phyloP scores from a whole-genome alignment of 2,888 invertebrate species.

The Amblyjoppa proteus region DNA sequence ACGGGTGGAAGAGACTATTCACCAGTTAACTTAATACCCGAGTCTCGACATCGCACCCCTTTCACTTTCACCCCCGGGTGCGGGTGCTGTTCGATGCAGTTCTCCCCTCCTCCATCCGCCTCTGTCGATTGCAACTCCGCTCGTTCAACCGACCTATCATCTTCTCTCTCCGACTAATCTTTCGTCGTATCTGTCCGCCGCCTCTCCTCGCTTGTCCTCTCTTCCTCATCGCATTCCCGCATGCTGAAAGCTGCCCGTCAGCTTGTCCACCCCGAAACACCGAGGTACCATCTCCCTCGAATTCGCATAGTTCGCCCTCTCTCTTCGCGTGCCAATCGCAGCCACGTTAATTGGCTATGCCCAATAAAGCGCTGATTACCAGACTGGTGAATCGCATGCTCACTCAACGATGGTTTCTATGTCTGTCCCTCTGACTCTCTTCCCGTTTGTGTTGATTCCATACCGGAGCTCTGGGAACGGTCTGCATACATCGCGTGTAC shows the following conservation, averaged over 20 bases:
- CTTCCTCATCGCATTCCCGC: slow-evolving; percentile 42
- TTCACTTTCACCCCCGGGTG: slow-evolving; percentile 22
- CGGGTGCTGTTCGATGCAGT: slow-evolving; percentile 62
- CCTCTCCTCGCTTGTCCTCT: neutral
- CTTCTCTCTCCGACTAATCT: slow-evolving; percentile 22
- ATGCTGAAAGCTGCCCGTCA: slow-evolving; percentile 35
- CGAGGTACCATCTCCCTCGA: slow-evolving; percentile 33
- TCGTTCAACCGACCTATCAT: slow-evolving; percentile 5
- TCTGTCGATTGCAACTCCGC: slow-evolving; percentile 57
- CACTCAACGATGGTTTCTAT: slow-evolving; percentile 40
- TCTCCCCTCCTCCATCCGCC: slow-evolving; percentile 24
- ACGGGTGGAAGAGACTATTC: slow-evolving; percentile 67
- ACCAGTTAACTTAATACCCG: slow-evolving; percentile 69
- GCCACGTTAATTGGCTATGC: slow-evolving; percentile 81
- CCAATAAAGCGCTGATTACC: slow-evolving; percentile 83
- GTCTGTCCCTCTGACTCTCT: neutral
- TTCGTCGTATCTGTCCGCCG: slow-evolving; percentile 17
- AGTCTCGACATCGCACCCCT: slow-evolving; percentile 38
- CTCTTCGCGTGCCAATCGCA: slow-evolving; percentile 81
- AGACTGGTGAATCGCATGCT: slow-evolving; percentile 72
- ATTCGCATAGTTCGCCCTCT: slow-evolving; percentile 70
- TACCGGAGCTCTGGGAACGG: neutral
- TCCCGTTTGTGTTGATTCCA: slow-evolving; percentile 45
- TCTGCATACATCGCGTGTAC: slow-evolving; percentile 33
- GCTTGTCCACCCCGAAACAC: slow-evolving; percentile 51